Evolutionary conservation across 2,797 vertebrate species (phyloP).

Genomic region (Acanthurus leucopareius): DNA sequence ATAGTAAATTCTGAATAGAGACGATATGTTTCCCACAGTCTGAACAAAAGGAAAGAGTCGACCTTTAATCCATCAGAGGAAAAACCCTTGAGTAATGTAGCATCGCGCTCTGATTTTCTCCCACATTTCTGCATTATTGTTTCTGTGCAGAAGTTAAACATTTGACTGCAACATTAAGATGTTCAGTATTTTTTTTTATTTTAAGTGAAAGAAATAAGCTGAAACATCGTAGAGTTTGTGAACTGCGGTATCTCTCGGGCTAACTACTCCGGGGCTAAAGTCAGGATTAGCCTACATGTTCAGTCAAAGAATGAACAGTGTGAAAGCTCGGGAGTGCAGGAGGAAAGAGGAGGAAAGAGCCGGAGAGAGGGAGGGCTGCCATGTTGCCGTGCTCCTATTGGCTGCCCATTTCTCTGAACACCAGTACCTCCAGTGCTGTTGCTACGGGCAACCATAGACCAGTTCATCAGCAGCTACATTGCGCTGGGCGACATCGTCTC

Average conservation of each 20-base stretch:
- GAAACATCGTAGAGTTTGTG: too few species aligned
- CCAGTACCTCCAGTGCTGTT: slow-evolving; percentile 69
- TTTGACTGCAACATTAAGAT: too few species aligned
- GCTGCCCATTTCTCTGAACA: slow-evolving; percentile 53
- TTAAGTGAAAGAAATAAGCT: too few species aligned
- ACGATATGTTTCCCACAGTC: too few species aligned
- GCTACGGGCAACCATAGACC: slow-evolving; percentile 67
- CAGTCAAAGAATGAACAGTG: slow-evolving; percentile 39
- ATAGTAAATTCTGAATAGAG: not conserved
- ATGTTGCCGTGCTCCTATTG: slow-evolving; percentile 47
- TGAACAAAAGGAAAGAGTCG: not conserved
- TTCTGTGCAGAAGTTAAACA: not conserved
- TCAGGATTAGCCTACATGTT: slow-evolving; percentile 33
- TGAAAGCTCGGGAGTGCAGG: slow-evolving; percentile 27
- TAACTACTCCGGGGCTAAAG: slow-evolving; percentile 10
- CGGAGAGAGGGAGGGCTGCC: slow-evolving; percentile 23
- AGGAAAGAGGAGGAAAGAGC: slow-evolving; percentile 33
- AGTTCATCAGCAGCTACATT: slow-evolving; percentile 31
- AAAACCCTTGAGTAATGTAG: not conserved
- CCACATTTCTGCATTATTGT: not conserved
- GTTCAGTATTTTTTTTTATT: too few species aligned
- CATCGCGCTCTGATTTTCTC: not conserved
- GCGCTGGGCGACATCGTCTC: not conserved
- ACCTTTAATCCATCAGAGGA: not conserved
- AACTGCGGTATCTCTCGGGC: too few species aligned